These are phyloP conservation scores for Gymnothorax javanicus DNA, from an alignment of 2,797 vertebrate species.

Conservation along the genomic window DNA sequence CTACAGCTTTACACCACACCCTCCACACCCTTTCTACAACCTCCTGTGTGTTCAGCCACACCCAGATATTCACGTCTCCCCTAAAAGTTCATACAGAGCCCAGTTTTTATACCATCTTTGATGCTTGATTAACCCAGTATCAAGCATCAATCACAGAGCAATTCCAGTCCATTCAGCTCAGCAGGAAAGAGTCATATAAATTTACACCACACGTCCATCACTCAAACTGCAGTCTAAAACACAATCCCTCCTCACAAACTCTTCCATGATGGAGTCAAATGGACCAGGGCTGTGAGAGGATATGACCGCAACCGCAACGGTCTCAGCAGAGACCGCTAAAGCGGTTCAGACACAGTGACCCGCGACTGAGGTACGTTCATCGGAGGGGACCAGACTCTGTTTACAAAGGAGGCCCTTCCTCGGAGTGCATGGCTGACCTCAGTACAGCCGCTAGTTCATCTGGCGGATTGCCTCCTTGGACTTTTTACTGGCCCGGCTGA, in stretches of 20 bases:
- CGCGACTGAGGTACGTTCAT: not conserved
- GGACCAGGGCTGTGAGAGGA: not conserved
- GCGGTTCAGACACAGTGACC: constrained; percentile 2
- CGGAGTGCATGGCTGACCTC: not conserved
- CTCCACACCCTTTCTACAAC: not conserved
- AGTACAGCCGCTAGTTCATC: not conserved
- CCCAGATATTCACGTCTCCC: not conserved
- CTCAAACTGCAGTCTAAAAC: not conserved
- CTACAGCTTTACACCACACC: no score
- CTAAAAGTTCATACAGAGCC: not conserved
- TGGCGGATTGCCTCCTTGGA: not conserved
- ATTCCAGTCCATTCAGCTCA: not conserved
- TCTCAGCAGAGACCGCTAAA: constrained; percentile 50
- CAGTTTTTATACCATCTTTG: not conserved
- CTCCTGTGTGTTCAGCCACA: not conserved
- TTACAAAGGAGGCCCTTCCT: not conserved
- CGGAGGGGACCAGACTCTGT: not conserved
- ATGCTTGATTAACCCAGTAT: not conserved
- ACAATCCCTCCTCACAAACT: not conserved
- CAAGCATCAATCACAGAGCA: not conserved
- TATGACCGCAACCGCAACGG: constrained; percentile 21
- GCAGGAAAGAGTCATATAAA: not conserved
- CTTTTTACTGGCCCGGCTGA: not conserved
- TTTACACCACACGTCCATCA: not conserved
- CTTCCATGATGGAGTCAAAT: constrained; percentile 5